Conservation (phyloP, 2,888 invertebrate species). For the Drosophila multiciliata region DNA sequence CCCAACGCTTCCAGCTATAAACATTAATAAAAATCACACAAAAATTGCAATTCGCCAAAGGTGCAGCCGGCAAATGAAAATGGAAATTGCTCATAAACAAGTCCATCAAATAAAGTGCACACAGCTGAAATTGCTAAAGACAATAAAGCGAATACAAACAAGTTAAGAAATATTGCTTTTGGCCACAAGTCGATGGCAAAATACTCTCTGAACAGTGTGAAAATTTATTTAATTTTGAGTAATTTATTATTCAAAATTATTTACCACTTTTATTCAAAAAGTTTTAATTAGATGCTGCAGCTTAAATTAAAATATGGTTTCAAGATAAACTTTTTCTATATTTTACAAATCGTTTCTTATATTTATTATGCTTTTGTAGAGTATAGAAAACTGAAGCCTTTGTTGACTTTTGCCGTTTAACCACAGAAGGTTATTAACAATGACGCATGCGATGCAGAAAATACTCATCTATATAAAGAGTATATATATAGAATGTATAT, state of each 20-base stretch:
- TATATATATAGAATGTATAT: constrained; percentile 5
- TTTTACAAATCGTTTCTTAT: background rate
- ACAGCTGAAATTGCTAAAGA: constrained; percentile 59
- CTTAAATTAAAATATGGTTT: background rate
- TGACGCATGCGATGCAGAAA: constrained; percentile 60
- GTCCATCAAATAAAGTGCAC: constrained; percentile 80
- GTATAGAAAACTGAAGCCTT: constrained; percentile 29
- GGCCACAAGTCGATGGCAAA: fast-evolving
- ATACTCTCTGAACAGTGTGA: background rate
- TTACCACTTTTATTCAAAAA: background rate
- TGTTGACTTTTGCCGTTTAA: constrained; percentile 74
- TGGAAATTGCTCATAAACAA: constrained; percentile 74
- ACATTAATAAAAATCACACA: constrained; percentile 79
- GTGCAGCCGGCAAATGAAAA: constrained; percentile 46
- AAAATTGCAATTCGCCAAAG: constrained; percentile 67
- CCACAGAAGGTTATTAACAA: constrained; percentile 74
- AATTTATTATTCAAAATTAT: background rate
- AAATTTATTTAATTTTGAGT: background rate
- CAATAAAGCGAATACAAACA: constrained; percentile 43
- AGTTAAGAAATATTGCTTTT: background rate
- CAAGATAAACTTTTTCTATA: background rate
- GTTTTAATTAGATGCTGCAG: background rate
- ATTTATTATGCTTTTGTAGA: background rate
- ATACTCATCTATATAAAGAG: constrained; percentile 3
- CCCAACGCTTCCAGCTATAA: constrained; percentile 59